A percentile compares a stretch with the other conserved stretches of the same genome.
phyloP scores from a whole-genome alignment of 2,113 vertebrate genomes.

The Acanthochromis polyacanthus region DNA sequence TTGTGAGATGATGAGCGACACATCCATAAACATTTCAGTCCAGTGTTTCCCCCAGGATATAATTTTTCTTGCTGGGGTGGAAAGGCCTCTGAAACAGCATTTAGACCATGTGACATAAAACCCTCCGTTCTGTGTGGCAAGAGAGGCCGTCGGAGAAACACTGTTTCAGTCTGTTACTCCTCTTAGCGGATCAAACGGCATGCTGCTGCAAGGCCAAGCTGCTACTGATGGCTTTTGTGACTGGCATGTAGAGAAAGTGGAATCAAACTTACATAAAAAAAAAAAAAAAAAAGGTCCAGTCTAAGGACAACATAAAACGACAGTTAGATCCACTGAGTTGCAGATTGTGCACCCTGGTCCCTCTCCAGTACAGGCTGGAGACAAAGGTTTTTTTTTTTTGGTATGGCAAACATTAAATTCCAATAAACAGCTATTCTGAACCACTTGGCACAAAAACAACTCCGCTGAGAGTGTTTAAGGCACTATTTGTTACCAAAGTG shows the following conservation, averaged over 20 bases:
- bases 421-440: conserved; percentile 29
- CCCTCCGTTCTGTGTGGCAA: conserved; percentile 12
- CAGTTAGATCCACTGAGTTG: conserved; percentile 52
- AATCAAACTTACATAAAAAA: conserved; percentile 46
- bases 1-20: conserved; percentile 62
- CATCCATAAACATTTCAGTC: conserved; percentile 66
- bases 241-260: conserved; percentile 53
- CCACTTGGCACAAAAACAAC: conserved; percentile 31
- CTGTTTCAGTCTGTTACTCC: conserved; percentile 38
- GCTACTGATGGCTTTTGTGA: conserved; percentile 72
- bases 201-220: conserved; percentile 43
- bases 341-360: conserved; percentile 69
- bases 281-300: conserved; percentile 42
- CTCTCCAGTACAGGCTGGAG: conserved; percentile 67
- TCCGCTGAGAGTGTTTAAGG: conserved; percentile 63
- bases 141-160: conserved; percentile 43
- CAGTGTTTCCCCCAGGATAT: conserved; percentile 73
- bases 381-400: conserved; percentile 73
- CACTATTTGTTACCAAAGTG: conserved; percentile 57
- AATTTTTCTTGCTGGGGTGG: conserved; percentile 49
- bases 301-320: conserved; percentile 52
- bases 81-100: conserved; percentile 61
- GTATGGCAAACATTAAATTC: conserved; percentile 59
- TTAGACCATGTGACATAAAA: conserved; percentile 30
- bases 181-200: conserved; percentile 14